These are phyloP conservation scores for Mechanitis messenoides DNA, from an alignment of 2,888 invertebrate genomes.

Conservation along the genomic window DNA sequence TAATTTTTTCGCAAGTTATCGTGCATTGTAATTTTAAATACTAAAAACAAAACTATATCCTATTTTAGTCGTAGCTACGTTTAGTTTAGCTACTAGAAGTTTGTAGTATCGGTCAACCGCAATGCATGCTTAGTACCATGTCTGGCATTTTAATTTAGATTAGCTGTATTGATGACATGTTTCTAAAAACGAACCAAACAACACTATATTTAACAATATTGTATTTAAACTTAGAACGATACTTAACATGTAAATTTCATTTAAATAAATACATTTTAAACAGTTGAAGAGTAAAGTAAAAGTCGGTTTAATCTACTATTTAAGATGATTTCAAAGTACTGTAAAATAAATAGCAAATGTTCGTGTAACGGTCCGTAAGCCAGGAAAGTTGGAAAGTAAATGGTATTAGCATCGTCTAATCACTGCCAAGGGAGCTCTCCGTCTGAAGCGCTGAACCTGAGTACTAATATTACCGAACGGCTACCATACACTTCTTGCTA, in stretches of 20 bases:
- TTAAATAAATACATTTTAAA: background rate
- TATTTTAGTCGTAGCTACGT: slow-evolving; percentile 64
- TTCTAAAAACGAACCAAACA: too few species aligned
- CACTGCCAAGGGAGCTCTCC: slow-evolving; percentile 69
- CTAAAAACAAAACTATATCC: background rate
- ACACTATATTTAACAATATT: too few species aligned
- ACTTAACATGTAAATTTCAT: background rate
- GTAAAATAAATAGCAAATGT: slow-evolving; percentile 64
- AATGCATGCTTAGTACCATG: slow-evolving; percentile 52
- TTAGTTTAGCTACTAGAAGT: slow-evolving; percentile 56
- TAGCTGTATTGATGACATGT: slow-evolving; percentile 6
- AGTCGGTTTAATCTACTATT: slow-evolving; percentile 42
- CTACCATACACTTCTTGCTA: slow-evolving; percentile 13
- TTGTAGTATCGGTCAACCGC: slow-evolving; percentile 54
- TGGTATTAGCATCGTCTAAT: slow-evolving; percentile 75
- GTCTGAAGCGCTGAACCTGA: slow-evolving; percentile 27
- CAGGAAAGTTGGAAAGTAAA: slow-evolving; percentile 73
- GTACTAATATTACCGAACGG: slow-evolving; percentile 16
- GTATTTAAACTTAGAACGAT: too few species aligned
- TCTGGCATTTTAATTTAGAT: slow-evolving; percentile 30
- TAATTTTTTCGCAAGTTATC: too few species aligned
- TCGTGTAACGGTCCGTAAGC: slow-evolving; percentile 68
- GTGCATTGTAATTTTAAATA: background rate
- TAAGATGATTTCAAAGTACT: slow-evolving; percentile 62
- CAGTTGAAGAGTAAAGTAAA: slow-evolving; percentile 25